Conservation (phyloP, 2,888 invertebrate species). For the Pollenia angustigena region DNA sequence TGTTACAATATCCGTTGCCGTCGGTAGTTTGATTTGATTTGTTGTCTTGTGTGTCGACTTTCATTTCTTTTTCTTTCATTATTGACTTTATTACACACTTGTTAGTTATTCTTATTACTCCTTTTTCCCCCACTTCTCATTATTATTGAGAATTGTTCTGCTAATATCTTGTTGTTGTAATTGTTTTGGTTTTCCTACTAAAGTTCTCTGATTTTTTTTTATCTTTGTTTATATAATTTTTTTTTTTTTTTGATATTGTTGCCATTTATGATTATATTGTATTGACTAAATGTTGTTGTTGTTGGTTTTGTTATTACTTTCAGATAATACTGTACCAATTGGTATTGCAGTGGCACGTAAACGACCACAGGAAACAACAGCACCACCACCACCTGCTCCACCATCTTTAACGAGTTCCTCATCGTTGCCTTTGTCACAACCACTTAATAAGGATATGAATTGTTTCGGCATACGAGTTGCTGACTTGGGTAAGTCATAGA, state of each 20-base stretch:
- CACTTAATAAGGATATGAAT: conserved; percentile 83
- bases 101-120: background rate
- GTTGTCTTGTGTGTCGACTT: conserved; percentile 13
- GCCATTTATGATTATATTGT: conserved; percentile 15
- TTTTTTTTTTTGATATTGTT: conserved; percentile 21
- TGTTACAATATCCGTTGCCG: conserved; percentile 54
- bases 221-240: background rate
- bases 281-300: conserved; percentile 54
- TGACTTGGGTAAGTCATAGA: conserved; percentile 82
- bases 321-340: conserved; percentile 89
- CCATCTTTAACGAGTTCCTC: conserved; percentile 77
- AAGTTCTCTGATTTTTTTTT: background rate
- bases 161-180: conserved; percentile 40
- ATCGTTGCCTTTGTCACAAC: conserved; percentile 79
- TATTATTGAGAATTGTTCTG: conserved; percentile 34
- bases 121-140: background rate
- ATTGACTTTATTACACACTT: background rate
- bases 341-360: conserved; percentile 94
- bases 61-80: background rate
- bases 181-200: background rate
- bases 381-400: conserved; percentile 79
- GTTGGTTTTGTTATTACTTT: conserved; percentile 51
- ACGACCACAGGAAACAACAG: conserved; percentile 85
- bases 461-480: conserved; percentile 84
- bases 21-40: conserved; percentile 56